These are phyloP conservation scores for Typhlichthys eigenmanni DNA, from an alignment of 2,797 vertebrate genomes.

Conservation along the genomic window DNA sequence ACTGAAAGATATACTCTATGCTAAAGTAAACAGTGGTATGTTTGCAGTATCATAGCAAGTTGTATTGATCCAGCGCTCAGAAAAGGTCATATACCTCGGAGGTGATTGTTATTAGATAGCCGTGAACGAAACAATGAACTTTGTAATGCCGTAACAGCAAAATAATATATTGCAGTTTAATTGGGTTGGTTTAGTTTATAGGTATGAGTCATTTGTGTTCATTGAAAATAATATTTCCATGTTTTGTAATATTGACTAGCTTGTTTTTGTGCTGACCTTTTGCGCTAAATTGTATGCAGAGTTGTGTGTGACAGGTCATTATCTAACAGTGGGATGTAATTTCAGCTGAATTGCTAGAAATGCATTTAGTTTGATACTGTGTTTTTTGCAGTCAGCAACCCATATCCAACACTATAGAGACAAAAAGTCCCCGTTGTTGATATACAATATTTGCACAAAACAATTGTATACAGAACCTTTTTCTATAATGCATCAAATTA, in stretches of 20 bases:
- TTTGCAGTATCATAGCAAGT: conserved; percentile 60
- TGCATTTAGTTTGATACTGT: conserved; percentile 36
- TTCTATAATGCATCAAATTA: no score
- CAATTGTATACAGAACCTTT: no score
- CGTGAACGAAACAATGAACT: conserved; percentile 50
- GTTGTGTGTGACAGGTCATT: conserved; percentile 50
- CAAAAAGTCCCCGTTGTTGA: no score
- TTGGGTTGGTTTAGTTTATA: conserved; percentile 20
- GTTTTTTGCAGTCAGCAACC: neutral
- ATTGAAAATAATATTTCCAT: neutral
- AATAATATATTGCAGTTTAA: conserved; percentile 42
- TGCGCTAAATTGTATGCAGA: conserved; percentile 52
- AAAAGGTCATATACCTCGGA: conserved; percentile 68
- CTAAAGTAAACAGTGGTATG: conserved; percentile 71
- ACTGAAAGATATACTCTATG: conserved; percentile 65
- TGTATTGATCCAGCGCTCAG: conserved; percentile 63
- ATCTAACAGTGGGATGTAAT: conserved; percentile 52
- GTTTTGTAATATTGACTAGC: conserved; percentile 3
- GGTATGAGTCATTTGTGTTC: conserved; percentile 14
- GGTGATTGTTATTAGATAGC: conserved; percentile 68
- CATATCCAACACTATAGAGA: no score
- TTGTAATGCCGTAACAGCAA: conserved; percentile 34
- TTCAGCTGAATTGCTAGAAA: conserved; percentile 52
- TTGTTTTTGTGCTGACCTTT: conserved; percentile 26
- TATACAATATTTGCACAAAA: no score